Base-by-base conservation (phyloP, 2,797 vertebrate genomes). In the Pachyuromys duprasi region DNA sequence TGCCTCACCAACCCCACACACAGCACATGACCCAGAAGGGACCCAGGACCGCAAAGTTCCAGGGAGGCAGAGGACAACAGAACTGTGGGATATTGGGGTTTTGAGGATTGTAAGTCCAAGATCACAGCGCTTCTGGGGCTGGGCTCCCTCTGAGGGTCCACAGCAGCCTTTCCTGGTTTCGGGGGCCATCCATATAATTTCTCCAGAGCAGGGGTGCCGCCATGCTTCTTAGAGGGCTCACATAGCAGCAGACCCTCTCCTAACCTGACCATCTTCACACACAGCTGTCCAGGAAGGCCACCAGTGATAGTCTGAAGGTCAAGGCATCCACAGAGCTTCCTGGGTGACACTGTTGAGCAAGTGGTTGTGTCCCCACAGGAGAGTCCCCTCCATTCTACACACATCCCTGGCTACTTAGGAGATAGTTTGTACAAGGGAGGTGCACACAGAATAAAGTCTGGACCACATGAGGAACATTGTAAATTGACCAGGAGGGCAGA, bases 191-290 rank as follows among this genome's bases (percentile, higher is more conserved):
- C 20, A 20, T 5, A n/a, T 31, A 67, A 70, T 42, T 18, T 24
- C 62, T 24, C 60, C n/a, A 1, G 82, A 2, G 12, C 0, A 31
- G 28, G 57, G 3, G 1, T 0, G 1, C 82, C 4, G 31, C 5
- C 33, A 0, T 5, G 2, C 0, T 13, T 65, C 24, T 36, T 5
- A n/a, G 31, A 12, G 22, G 31, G 1, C 31, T 28, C 8, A 12
- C 39, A 17, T 49, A 28, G 57, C 83, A n/a, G 42, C 9, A 31
- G 1, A 42, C 2, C n/a, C 60, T 6, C 28, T 6, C 28, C 45
- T 24, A 14, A 3, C 62, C 5, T 0, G 4, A 15, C 63, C 15
- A 9, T 39, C 79, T 26, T 69, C 87, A 57, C 76, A 86, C 42
- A 93, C 15, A 3, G 57, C 49, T 33, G 53, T 60, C 57, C 39